Percentiles rank a stretch among this genome's conserved stretches.
Conservation (phyloP, 2,888 invertebrate genomes). For the Diplazon laetatorius region DNA sequence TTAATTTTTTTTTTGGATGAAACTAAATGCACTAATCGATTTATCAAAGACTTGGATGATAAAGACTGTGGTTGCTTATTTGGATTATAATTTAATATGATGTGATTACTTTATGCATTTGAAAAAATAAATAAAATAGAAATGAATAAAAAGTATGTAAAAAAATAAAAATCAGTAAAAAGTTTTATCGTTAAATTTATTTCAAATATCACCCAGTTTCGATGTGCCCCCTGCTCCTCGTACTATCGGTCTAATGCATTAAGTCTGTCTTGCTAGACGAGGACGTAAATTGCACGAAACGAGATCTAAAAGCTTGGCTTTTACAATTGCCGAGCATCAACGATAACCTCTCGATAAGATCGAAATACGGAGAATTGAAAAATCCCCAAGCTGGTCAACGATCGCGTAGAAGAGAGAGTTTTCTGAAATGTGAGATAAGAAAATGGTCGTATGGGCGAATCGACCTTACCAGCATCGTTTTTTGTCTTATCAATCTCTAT, state of each 20-base stretch:
- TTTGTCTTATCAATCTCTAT: constrained; percentile 39
- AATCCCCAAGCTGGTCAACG: background rate
- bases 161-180: too few species aligned
- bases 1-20: too few species aligned
- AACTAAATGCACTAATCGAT: too few species aligned
- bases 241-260: constrained; percentile 48
- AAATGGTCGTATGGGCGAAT: constrained; percentile 33
- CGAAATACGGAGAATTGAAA: constrained; percentile 41
- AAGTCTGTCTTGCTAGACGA: constrained; percentile 34
- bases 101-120: too few species aligned
- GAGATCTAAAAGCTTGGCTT: background rate
- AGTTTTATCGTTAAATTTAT: constrained; percentile 18
- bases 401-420: constrained; percentile 9
- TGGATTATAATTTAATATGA: too few species aligned
- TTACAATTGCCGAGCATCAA: constrained; percentile 28
- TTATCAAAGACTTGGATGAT: too few species aligned
- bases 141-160: too few species aligned
- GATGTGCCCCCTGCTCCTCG: background rate
- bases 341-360: constrained; percentile 57
- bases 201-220: background rate
- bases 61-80: too few species aligned
- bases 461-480: constrained; percentile 27
- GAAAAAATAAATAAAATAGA: too few species aligned
- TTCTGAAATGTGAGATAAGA: constrained; percentile 46
- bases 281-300: constrained; percentile 16